Evolutionary conservation across 2,113 vertebrate species (phyloP), one percentile per base, ranked within the genome.

Genomic region (Oryzias celebensis): DNA sequence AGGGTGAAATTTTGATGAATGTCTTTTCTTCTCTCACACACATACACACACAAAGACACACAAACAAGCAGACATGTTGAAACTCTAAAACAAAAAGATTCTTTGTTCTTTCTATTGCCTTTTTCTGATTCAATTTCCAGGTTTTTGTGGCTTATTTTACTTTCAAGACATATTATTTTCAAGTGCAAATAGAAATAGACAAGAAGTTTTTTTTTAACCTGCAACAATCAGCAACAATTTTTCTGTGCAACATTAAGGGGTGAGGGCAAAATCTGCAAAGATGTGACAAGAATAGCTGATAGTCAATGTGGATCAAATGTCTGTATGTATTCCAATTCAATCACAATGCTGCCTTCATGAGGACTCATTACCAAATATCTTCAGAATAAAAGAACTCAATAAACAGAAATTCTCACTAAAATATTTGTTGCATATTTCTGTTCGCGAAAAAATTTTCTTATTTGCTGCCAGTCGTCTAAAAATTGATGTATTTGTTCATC

Each of bases 291-390:
- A 45, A 52, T 60, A 44, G 63, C 61, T 61, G 62, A 24, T 45
- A 69, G 62, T 82, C 71, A 66, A 70, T 45, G 52, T 73, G 75
- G 58, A 26, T 59, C 52, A 68, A 51, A 68, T 65, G 52, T 82
- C 53, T 82, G 76, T 85, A 81, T 84, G 69, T 83, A 80, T 71
- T 75, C 68, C 51, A 75, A 68, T 65, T 76, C 61, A 68, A 78
- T 71, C 86, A 87, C 87, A 71, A 88, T 61, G 84, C 72, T 90
- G 88, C 85, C 85, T 87, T 89, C 70, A 81, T 75, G 80, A 77
- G 55, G 68, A 80, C 73, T 82, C 20, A 74, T 83, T 65, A 87
- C 82, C 79, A 87, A 88, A 90, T 77, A 53, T 79, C 49, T 85
- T 76, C 86, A 78, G 43, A 24, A 60, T 78, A 64, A 83, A 62